Evolutionary conservation across 2,113 vertebrate species (phyloP).

Genomic region (Petromus typicus): DNA sequence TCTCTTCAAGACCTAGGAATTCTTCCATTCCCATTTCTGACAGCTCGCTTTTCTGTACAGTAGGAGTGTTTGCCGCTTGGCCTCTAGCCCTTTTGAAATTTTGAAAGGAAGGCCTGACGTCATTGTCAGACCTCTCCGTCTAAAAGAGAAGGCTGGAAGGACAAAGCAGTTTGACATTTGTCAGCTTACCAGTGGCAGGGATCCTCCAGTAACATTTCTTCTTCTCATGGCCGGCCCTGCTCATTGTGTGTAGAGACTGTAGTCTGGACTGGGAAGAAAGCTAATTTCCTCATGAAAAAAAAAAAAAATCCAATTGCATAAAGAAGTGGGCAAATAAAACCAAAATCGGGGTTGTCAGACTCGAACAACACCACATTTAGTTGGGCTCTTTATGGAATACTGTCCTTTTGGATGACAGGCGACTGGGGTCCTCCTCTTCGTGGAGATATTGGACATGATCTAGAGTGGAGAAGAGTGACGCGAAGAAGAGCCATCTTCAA

Average conservation of each 20-base stretch:
- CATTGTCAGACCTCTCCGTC: conserved; percentile 44
- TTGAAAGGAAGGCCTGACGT: conserved; percentile 39
- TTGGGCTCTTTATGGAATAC: conserved; percentile 61
- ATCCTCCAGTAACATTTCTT: conserved; percentile 25
- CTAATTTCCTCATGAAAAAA: conserved; percentile 46
- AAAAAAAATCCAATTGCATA: conserved; percentile 71
- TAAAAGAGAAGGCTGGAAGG: conserved; percentile 44
- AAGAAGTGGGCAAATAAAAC: conserved; percentile 68
- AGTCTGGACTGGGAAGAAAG: conserved; percentile 45
- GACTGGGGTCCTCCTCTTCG: conserved; percentile 46
- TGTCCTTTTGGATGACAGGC: conserved; percentile 67
- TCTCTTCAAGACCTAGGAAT: conserved; percentile 27
- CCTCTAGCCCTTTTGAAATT: conserved; percentile 31
- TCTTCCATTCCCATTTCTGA: conserved; percentile 11
- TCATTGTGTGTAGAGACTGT: not conserved
- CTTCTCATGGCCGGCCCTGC: not conserved
- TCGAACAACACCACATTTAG: conserved; percentile 1
- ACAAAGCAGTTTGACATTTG: conserved; percentile 40
- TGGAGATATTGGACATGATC: conserved; percentile 45
- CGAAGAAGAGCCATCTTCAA: conserved; percentile 72
- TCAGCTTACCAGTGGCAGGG: conserved; percentile 59
- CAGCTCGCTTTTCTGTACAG: conserved; percentile 52
- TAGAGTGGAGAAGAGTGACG: conserved; percentile 73
- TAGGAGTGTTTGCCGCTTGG: not conserved
- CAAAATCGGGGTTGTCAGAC: conserved; percentile 70